phyloP scores from a whole-genome alignment of 2,797 vertebrate species.

The Silurus aristotelis region DNA sequence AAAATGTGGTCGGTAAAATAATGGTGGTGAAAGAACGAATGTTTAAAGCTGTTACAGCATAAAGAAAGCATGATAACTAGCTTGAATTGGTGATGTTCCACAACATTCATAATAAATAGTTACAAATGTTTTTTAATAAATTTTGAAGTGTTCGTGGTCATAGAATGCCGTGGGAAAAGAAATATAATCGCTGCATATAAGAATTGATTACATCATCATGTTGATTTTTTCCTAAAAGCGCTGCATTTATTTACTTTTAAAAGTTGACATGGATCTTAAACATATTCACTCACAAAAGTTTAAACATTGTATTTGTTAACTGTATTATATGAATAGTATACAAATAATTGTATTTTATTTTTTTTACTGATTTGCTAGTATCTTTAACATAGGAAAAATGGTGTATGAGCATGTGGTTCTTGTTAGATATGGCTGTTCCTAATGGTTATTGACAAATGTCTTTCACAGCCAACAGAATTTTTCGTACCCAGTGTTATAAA shows the following conservation, averaged over 20 bases:
- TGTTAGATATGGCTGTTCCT: slow-evolving; percentile 33
- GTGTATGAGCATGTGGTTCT: neutral
- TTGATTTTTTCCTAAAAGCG: neutral
- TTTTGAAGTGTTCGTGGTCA: neutral
- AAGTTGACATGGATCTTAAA: neutral
- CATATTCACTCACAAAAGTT: neutral
- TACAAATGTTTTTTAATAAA: neutral
- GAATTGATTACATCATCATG: neutral
- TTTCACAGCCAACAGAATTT: slow-evolving; percentile 25
- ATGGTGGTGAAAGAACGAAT: neutral
- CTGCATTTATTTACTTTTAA: neutral
- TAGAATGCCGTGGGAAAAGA: neutral
- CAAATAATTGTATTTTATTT: neutral
- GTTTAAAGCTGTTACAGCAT: neutral
- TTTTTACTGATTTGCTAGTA: neutral
- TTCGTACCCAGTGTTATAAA: slow-evolving; percentile 10
- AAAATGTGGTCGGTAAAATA: neutral
- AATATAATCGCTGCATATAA: neutral
- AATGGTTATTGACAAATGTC: slow-evolving; percentile 23
- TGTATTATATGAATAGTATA: neutral
- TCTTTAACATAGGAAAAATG: slow-evolving; percentile 7
- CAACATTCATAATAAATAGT: neutral
- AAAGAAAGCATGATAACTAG: neutral
- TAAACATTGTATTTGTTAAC: neutral
- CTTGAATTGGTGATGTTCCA: neutral